Percentiles rank a stretch among this genome's conserved stretches.
These are phyloP conservation scores for Carapus acus DNA, from an alignment of 2,797 vertebrate genomes.

Conservation along the genomic window DNA sequence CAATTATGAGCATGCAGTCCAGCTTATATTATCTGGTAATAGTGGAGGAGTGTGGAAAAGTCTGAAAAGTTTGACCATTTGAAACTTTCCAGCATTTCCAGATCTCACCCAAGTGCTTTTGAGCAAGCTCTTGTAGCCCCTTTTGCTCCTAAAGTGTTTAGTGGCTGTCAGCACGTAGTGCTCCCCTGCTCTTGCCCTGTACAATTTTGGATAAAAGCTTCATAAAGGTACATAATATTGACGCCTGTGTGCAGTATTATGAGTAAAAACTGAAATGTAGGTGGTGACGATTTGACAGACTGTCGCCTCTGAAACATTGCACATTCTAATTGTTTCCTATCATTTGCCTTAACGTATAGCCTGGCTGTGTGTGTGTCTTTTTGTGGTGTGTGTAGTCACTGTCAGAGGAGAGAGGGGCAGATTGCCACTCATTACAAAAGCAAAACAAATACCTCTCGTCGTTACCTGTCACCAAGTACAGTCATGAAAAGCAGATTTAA, in stretches of 20 bases:
- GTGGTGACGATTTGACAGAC: no score
- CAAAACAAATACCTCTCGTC: not conserved
- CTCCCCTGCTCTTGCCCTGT: no score
- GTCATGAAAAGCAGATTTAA: conserved; percentile 1
- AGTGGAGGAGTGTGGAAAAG: not conserved
- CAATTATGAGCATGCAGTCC: conserved; percentile 1
- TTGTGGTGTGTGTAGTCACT: no score
- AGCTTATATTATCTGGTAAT: not conserved
- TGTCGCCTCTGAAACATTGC: no score
- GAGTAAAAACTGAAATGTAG: no score
- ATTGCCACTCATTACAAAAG: not conserved
- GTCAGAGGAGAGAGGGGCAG: not conserved
- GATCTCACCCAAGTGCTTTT: no score
- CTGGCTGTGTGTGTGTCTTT: not conserved
- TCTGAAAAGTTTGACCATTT: not conserved
- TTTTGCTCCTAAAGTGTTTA: no score
- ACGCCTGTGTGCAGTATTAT: no score
- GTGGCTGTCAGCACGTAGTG: no score
- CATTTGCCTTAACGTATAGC: not conserved
- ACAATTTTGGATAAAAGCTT: no score
- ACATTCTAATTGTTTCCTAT: not conserved
- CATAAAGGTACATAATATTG: no score
- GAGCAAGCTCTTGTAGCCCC: no score
- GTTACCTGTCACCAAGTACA: not conserved
- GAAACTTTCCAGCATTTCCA: not conserved